These are phyloP conservation scores for Parochlus steinenii DNA, from an alignment of 2,888 invertebrate species.

Conservation along the genomic window DNA sequence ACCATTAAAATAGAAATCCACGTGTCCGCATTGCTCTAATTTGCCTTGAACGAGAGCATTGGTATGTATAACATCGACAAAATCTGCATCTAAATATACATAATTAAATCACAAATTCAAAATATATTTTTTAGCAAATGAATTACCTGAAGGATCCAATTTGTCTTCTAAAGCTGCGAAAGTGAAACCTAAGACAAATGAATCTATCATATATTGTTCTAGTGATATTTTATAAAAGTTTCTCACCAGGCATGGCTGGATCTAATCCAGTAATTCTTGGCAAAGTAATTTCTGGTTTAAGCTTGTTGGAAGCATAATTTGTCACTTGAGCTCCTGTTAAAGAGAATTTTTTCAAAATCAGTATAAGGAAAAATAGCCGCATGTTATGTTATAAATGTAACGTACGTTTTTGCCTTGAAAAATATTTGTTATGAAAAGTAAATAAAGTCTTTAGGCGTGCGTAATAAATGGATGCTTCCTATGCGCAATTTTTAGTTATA, in stretches of 20 bases:
- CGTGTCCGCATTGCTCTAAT: slow-evolving; percentile 45
- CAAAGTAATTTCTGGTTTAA: slow-evolving; percentile 33
- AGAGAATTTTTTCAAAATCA: background rate
- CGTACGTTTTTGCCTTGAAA: too few species aligned
- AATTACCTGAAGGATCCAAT: slow-evolving; percentile 38
- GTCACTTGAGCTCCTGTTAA: slow-evolving; percentile 39
- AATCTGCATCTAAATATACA: slow-evolving; percentile 51
- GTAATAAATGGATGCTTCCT: too few species aligned
- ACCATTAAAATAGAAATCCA: slow-evolving; percentile 57
- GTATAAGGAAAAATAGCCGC: background rate
- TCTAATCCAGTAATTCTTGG: slow-evolving; percentile 37
- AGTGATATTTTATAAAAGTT: background rate
- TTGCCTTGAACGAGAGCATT: slow-evolving; percentile 53
- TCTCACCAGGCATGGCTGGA: background rate
- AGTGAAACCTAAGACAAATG: slow-evolving; percentile 50
- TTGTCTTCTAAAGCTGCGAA: slow-evolving; percentile 35
- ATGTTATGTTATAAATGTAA: too few species aligned
- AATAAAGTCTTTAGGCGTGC: too few species aligned
- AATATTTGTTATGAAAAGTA: too few species aligned
- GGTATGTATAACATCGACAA: slow-evolving; percentile 56
- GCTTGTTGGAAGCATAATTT: slow-evolving; percentile 36
- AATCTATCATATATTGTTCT: slow-evolving; percentile 42
- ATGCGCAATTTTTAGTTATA: too few species aligned
- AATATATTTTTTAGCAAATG: too few species aligned
- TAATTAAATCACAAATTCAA: too few species aligned